Evolutionary conservation across 2,797 vertebrate species (phyloP).

Genomic region (Poecilia wingei): DNA sequence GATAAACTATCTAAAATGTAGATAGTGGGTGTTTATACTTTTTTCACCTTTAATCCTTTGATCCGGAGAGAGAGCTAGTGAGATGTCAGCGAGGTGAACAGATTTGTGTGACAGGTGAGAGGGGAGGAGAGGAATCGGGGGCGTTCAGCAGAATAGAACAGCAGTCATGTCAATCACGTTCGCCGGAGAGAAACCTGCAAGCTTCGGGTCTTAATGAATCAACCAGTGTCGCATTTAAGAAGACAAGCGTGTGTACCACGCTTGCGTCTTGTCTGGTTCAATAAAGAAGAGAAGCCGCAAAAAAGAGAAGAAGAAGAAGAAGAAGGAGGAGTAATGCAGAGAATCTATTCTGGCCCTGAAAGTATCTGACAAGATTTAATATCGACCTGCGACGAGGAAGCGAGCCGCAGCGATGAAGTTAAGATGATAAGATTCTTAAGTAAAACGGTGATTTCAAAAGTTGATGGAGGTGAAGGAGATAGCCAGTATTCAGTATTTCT

Average conservation of each 20-base stretch:
- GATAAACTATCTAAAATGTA: too few species aligned
- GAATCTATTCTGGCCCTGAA: slow-evolving; percentile 20
- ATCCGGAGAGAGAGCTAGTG: slow-evolving; percentile 58
- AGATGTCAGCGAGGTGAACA: slow-evolving; percentile 58
- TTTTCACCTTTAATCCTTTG: slow-evolving; percentile 54
- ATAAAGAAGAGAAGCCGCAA: slow-evolving; percentile 32
- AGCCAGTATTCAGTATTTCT: neutral
- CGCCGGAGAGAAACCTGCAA: slow-evolving; percentile 47
- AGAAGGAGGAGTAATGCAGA: neutral
- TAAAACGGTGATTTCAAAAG: neutral
- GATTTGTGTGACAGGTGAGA: slow-evolving; percentile 57
- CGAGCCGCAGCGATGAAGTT: slow-evolving; percentile 5
- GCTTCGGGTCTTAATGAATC: slow-evolving; percentile 60
- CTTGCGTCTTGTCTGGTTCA: slow-evolving; percentile 39
- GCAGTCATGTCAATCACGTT: slow-evolving; percentile 58
- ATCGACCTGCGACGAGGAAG: slow-evolving; percentile 12
- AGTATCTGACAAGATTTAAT: slow-evolving; percentile 18
- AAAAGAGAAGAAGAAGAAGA: neutral
- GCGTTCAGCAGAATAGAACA: slow-evolving; percentile 24
- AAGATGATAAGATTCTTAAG: slow-evolving; percentile 9
- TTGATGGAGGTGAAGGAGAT: neutral
- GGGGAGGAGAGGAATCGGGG: slow-evolving; percentile 15
- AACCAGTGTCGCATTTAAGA: slow-evolving; percentile 55
- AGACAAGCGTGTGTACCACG: slow-evolving; percentile 51
- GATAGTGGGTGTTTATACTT: too few species aligned